Evolutionary conservation across 2,113 vertebrate species (phyloP).

Genomic region (Tiliqua scincoides): DNA sequence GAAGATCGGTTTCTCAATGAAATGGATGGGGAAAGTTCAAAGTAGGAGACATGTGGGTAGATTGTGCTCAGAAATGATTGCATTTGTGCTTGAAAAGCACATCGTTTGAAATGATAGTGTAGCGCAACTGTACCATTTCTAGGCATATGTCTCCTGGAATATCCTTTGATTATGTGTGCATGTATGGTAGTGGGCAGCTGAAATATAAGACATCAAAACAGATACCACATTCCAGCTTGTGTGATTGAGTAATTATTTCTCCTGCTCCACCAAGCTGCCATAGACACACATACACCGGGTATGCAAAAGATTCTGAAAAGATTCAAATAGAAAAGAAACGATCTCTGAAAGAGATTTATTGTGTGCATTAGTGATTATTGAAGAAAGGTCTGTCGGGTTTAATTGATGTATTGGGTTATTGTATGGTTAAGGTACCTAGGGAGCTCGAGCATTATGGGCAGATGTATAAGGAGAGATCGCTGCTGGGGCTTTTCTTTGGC

Average conservation of each 20-base stretch:
- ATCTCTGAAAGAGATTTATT: background rate
- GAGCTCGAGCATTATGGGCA: slow-evolving; percentile 66
- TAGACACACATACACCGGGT: accelerated
- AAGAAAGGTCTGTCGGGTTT: slow-evolving; percentile 47
- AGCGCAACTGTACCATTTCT: background rate
- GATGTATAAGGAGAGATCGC: slow-evolving; percentile 62
- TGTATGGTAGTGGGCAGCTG: accelerated
- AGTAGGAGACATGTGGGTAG: background rate
- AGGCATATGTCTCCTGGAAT: background rate
- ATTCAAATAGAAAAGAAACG: background rate
- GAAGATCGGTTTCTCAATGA: background rate
- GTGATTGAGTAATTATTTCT: background rate
- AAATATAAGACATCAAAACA: accelerated
- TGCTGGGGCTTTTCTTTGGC: slow-evolving; percentile 68
- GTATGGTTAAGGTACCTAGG: slow-evolving; percentile 51
- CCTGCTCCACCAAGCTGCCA: background rate
- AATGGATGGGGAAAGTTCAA: background rate
- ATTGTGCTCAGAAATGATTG: background rate
- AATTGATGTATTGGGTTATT: slow-evolving; percentile 60
- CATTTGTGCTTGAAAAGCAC: background rate
- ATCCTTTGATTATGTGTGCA: accelerated
- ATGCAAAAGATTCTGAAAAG: slow-evolving; percentile 19
- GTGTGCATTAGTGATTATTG: slow-evolving; percentile 10
- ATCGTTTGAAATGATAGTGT: background rate
- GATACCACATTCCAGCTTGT: background rate